A percentile compares a stretch with the other conserved stretches of the same genome.
Conservation (phyloP, 2,113 vertebrate genomes). For the Tretioscincus oriximinensis region DNA sequence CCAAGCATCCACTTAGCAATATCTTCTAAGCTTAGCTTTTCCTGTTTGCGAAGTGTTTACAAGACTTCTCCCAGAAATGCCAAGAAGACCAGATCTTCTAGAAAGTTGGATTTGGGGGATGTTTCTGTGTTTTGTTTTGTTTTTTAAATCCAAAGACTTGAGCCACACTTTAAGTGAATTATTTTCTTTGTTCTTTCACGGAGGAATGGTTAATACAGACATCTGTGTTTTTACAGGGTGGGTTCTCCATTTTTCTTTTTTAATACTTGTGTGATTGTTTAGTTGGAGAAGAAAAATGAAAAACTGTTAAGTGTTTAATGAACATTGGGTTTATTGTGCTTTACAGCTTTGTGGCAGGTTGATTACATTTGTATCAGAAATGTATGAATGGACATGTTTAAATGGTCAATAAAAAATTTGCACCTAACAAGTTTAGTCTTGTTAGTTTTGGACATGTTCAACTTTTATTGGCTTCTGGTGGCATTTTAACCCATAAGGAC, state of each 20-base stretch:
- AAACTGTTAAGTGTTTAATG: slow-evolving; percentile 66
- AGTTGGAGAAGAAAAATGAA: slow-evolving; percentile 55
- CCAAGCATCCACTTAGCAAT: slow-evolving; percentile 49
- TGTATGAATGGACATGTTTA: slow-evolving; percentile 78
- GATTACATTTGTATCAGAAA: slow-evolving; percentile 77
- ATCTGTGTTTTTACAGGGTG: slow-evolving; percentile 63
- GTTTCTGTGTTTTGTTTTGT: slow-evolving; percentile 6
- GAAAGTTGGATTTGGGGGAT: slow-evolving; percentile 3
- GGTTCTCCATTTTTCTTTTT: slow-evolving; percentile 48
- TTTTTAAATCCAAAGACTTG: slow-evolving; percentile 68
- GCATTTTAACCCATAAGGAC: not conserved
- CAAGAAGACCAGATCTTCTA: slow-evolving; percentile 60
- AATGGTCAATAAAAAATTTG: slow-evolving; percentile 80
- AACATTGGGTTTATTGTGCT: slow-evolving; percentile 71
- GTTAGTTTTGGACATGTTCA: slow-evolving; percentile 44
- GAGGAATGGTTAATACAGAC: slow-evolving; percentile 52
- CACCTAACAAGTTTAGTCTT: slow-evolving; percentile 69
- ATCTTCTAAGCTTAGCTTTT: slow-evolving; percentile 55
- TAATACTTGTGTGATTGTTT: slow-evolving; percentile 49
- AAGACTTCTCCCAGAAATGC: slow-evolving; percentile 48
- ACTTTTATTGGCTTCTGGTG: slow-evolving; percentile 27
- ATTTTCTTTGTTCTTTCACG: slow-evolving; percentile 35
- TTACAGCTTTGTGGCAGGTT: slow-evolving; percentile 75
- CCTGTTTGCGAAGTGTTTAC: slow-evolving; percentile 61
- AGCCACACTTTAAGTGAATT: slow-evolving; percentile 61